These are phyloP conservation scores for Desoria tigrina DNA, from an alignment of 2,888 invertebrate species.

Conservation along the genomic window DNA sequence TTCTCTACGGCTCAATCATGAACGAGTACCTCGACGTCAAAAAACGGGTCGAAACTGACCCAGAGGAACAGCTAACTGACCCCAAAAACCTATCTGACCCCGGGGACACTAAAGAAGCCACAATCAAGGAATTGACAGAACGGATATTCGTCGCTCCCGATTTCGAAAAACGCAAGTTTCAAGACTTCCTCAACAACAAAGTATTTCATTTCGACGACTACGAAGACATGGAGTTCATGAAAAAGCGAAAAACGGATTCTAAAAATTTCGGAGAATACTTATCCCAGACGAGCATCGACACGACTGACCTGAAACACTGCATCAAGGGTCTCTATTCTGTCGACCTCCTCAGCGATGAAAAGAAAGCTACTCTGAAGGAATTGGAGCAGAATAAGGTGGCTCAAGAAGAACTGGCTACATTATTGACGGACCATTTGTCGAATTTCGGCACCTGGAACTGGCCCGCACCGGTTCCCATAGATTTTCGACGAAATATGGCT, in stretches of 20 bases:
- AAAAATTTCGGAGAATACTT: background rate
- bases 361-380: conserved; percentile 16
- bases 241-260: no score
- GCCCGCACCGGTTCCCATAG: background rate
- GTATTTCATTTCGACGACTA: background rate
- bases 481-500: conserved; percentile 14
- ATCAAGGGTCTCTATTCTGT: conserved; percentile 15
- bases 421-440: conserved; percentile 15
- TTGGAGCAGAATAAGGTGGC: conserved; percentile 16
- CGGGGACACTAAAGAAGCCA: background rate
- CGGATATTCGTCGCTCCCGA: background rate
- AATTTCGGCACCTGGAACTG: conserved; percentile 15
- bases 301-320: conserved; percentile 3
- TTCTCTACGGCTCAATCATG: conserved; percentile 13
- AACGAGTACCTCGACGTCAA: conserved; percentile 16
- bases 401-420: conserved; percentile 20
- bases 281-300: background rate
- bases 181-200: background rate
- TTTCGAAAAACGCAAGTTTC: background rate
- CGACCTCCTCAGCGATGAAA: conserved; percentile 9
- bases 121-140: background rate
- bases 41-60: no score
- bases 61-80: background rate
- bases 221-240: background rate
- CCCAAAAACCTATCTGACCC: background rate